Evolutionary conservation across 2,888 invertebrate genomes (phyloP).

Genomic region (Patella ulyssiponensis): DNA sequence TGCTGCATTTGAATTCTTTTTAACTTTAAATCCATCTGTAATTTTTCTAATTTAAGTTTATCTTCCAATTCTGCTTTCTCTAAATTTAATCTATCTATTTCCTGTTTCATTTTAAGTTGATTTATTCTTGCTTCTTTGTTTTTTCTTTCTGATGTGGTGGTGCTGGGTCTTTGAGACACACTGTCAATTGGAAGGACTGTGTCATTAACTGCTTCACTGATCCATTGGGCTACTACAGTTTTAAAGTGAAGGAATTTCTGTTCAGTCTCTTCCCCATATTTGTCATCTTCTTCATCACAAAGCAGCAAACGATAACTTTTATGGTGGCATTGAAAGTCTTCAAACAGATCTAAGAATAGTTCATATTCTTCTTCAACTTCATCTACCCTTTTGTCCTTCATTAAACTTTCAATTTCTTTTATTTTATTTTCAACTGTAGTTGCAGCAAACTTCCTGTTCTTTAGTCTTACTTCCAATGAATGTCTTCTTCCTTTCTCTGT

Average conservation of each 20-base stretch:
- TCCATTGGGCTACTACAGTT: no score
- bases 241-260: no score
- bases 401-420: conserved; percentile 3
- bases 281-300: neutral
- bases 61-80: no score
- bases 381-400: neutral
- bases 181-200: no score
- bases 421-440: neutral
- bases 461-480: no score
- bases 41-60: neutral
- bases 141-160: no score
- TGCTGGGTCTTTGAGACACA: no score
- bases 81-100: no score
- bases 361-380: conserved; percentile 6
- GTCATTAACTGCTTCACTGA: no score
- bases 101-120: no score
- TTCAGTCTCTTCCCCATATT: no score
- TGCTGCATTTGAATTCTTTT: neutral
- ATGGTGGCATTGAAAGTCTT: neutral
- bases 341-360: neutral
- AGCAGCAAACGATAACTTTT: neutral
- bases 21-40: neutral
- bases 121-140: no score
- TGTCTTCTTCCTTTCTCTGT: conserved; percentile 5
- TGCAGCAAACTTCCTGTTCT: neutral